phyloP scores from a whole-genome alignment of 2,113 vertebrate genomes.

The Aptenodytes forsteri region DNA sequence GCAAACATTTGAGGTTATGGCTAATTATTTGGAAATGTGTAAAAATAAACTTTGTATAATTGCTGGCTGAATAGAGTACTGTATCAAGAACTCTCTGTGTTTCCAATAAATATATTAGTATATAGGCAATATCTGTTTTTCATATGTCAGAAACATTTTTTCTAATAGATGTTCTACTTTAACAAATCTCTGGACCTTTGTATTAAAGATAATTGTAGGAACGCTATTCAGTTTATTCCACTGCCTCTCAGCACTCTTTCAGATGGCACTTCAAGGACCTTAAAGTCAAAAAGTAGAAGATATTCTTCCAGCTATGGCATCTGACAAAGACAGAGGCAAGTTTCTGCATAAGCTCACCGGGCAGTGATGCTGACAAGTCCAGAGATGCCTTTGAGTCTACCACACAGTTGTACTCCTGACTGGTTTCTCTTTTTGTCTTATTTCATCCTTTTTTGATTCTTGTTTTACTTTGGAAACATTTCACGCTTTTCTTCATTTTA shows the following conservation, averaged over 20 bases:
- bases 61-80: background rate
- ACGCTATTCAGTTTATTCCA: background rate
- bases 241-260: background rate
- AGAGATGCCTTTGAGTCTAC: background rate
- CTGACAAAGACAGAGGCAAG: constrained; percentile 36
- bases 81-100: background rate
- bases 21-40: background rate
- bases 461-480: background rate
- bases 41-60: background rate
- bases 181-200: background rate
- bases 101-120: background rate
- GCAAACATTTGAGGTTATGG: background rate
- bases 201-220: background rate
- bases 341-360: constrained; percentile 16
- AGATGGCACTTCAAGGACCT: background rate
- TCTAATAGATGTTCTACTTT: background rate
- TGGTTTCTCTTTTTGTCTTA: background rate
- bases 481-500: background rate
- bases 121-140: background rate
- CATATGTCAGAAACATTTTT: background rate
- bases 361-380: constrained; percentile 9
- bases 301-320: constrained; percentile 40
- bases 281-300: constrained; percentile 20
- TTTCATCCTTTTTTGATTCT: background rate
- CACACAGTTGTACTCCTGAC: background rate